Conservation (phyloP, 2,888 invertebrate species). For the Ephialtes manifestator region DNA sequence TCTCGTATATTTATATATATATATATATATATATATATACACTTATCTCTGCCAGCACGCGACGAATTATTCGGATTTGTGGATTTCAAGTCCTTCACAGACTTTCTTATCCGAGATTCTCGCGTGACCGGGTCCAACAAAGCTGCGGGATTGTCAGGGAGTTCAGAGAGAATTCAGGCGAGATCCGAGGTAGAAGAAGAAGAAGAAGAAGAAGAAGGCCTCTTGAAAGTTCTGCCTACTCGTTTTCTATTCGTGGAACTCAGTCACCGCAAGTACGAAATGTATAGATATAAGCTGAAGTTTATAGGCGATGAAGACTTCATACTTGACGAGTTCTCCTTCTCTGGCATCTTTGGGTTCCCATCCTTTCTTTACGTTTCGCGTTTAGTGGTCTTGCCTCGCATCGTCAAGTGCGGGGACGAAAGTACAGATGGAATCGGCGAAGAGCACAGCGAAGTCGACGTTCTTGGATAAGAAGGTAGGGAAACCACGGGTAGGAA, state of each 20-base stretch:
- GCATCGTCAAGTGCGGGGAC: constrained; percentile 7
- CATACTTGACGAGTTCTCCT: constrained; percentile 22
- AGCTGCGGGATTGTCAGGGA: constrained; percentile 11
- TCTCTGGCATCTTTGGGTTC: constrained; percentile 15
- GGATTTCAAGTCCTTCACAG: constrained; percentile 21
- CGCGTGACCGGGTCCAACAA: constrained; percentile 42
- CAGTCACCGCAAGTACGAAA: constrained; percentile 12
- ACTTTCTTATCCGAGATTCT: constrained; percentile 55
- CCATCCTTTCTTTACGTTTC: constrained; percentile 6
- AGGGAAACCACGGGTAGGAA: constrained; percentile 21
- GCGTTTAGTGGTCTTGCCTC: not conserved
- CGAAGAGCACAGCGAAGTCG: constrained; percentile 24
- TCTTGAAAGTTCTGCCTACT: constrained; percentile 33
- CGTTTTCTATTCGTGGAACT: constrained; percentile 44
- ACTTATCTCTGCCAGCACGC: constrained; percentile 49
- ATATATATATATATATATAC: too few relatives aligned
- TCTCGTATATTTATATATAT: too few relatives aligned
- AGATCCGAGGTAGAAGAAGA: constrained; percentile 17
- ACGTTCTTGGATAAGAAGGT: constrained; percentile 30
- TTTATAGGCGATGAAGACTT: constrained; percentile 20
- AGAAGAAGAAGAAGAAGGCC: constrained; percentile 32
- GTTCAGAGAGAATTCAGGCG: not conserved
- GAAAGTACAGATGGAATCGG: constrained; percentile 16
- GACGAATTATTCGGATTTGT: constrained; percentile 52
- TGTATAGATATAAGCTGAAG: constrained; percentile 33